phyloP scores from a whole-genome alignment of 2,113 vertebrate species.

The Sterna hirundo region DNA sequence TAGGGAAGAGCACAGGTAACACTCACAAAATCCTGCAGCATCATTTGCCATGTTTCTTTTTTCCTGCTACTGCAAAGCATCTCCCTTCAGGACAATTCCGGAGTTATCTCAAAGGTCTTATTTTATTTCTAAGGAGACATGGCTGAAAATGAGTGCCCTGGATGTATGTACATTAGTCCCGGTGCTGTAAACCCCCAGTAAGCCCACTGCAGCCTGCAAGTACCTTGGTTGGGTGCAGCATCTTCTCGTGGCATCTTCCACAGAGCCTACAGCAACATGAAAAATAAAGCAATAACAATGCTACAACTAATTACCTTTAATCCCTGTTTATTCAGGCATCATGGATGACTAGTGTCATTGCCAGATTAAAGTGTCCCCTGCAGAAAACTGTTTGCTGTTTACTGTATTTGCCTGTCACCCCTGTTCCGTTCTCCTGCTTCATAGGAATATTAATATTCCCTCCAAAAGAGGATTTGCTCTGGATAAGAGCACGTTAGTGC shows the following conservation, averaged over 20 bases:
- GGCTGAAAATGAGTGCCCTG: neutral
- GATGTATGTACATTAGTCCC: neutral
- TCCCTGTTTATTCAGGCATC: neutral
- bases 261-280: neutral
- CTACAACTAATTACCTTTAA: neutral
- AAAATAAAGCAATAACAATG: neutral
- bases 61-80: neutral
- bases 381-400: neutral
- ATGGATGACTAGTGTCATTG: neutral
- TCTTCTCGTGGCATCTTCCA: neutral
- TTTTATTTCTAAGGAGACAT: neutral
- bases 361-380: neutral
- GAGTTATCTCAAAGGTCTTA: neutral
- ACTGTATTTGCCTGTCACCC: neutral
- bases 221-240: neutral
- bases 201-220: neutral
- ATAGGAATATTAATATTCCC: neutral
- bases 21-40: neutral
- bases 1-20: neutral
- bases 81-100: neutral
- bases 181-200: neutral
- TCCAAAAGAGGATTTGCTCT: neutral
- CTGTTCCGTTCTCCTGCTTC: neutral
- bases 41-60: neutral
- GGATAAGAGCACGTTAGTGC: neutral